Base-by-base conservation (phyloP, 2,888 invertebrate species). In the Drosophila colorata region DNA sequence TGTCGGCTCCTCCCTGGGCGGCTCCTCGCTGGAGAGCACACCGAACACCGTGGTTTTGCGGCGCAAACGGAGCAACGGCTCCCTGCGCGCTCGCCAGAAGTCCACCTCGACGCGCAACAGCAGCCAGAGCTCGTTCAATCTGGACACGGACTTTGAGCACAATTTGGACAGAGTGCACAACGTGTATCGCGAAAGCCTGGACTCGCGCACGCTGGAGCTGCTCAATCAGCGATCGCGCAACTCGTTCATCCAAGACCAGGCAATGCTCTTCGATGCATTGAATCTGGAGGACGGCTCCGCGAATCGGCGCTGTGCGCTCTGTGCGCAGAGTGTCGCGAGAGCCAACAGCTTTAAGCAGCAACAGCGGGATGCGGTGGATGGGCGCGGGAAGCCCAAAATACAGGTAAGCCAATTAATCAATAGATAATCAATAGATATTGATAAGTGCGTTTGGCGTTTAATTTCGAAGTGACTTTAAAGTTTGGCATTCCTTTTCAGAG, bases 101-200 rank as follows among this genome's bases (percentile, higher is more conserved):
- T 73, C 72, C 11, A 38, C 69, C 35, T 79, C 79, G 61, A 71
- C 83, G 47, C 74, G 78, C 61, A 60, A 61, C 51, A 83, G 86
- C 43, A 78, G 80, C 53, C 86, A 80, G 38, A 82, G 78, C 41
- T 79, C 81, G 49, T 85, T 78, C 33, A 78, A 77, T 49, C 81
- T 91, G 58, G 90, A 91, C 61, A 79, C 90, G 4, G 90, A 91
- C 16, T 90, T 88, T 28, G 92, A 92, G 40, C 90, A 90, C 53
- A 92, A 92, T 64, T 78, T 92, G 43, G 92, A 92, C 56, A 85
- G 85, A 52, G 87, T 80, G 9, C 91, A 92, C 55, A 92, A 92
- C 75, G 85, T 92, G 5, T 92, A 91, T 66, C 90, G 92, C 9
- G 91, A 92, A 64, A 92, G 92, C 70, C 87, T 92, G 56, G 92